Evolutionary conservation across 2,797 vertebrate species (phyloP), one percentile per base, ranked within the genome.

Genomic region (Epinephelus awoara): DNA sequence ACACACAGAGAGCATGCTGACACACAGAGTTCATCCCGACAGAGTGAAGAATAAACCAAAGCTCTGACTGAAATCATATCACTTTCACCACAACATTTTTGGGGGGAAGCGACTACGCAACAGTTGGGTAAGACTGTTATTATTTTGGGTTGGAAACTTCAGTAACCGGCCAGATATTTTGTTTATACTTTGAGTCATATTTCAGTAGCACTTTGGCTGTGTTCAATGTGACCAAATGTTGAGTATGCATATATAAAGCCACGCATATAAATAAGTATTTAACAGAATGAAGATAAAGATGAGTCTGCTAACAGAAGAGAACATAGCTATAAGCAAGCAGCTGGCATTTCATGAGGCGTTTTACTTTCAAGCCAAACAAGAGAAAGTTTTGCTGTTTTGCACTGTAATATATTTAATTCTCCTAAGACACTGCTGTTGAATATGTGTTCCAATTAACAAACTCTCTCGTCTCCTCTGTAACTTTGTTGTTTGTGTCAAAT

Each of bases 401-500:
- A 69, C 15, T 57, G 56, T 15, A 50, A 75, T 80, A 49, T 64
- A 58, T 79, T 71, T 52, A 62, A 85, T 68, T 79, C 86, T 88
- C 80, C 49, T 0, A 72, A 85, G 87, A 79, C 58, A 14, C 7
- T 64, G 50, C 72, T 81, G 68, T 79, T 79, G 66, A 85, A 77
- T 84, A 83, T 86, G 58, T 66, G 59, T 65, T 77, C 75, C 82
- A 91, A 91, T 91, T 89, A 88, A 72, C 64, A 10, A 75, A 78
- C 66, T 85, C 80, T 78, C 67, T 86, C 62, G 42, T 81, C 54
- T 70, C 58, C 67, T 72, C 54, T 70, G 72, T 59, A 71, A 78
- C 73, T 78, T 77, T 75, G 77, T 84, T 87, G 83, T 90, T 88
- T 85, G 70, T 80, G 79, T 88, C 69, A 86, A 70, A 85, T 66